Base-by-base conservation (phyloP, 2,113 vertebrate species). In the Centropus unirufus region DNA sequence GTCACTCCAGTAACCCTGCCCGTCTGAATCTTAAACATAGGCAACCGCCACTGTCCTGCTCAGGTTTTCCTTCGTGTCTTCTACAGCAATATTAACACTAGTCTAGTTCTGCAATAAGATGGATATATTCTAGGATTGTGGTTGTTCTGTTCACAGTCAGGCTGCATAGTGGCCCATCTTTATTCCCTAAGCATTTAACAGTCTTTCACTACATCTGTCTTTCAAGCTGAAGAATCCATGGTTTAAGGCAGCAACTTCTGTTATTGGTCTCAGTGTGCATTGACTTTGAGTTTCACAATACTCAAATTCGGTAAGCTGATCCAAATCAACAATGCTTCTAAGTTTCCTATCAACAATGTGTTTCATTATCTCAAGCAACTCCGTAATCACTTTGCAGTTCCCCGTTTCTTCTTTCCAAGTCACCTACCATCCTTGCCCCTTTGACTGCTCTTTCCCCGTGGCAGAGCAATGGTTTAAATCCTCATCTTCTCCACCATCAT, bases 1-100 rank as follows among this genome's bases (percentile, higher is more conserved):
- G 77, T 93, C 89, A 92, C 74, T 63, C 83, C 92, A 80, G 82
- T 92, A 94, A 92, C 93, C 89, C 94, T 79, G 77, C 42, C 66
- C 82, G 77, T 73, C 69, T 77, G 96, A 88, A 93, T 95, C 92
- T 91, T 93, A 93, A 95, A 62, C 62, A 40, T 2, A 40, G 77
- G 69, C 68, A 90, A 49, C 68, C 57, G 59, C 62, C 20, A 54
- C 66, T 49, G 61, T 89, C 83, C 92, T 19, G 1, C 77, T 42
- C 21, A 30, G 8, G 34, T 91, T 92, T 75, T 69, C 83, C 83
- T 84, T 83, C 0, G 1, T 70, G 83, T 67, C 87, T 84, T 64
- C 63, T 46, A 8, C 49, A 76, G 52, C 44, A 29, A 14, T 18
- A 68, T 82, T 84, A 92, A 69, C 40, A 6, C 55, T 26, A 47